Evolutionary conservation across 2,113 vertebrate species (phyloP).

Genomic region (Sander vitreus): DNA sequence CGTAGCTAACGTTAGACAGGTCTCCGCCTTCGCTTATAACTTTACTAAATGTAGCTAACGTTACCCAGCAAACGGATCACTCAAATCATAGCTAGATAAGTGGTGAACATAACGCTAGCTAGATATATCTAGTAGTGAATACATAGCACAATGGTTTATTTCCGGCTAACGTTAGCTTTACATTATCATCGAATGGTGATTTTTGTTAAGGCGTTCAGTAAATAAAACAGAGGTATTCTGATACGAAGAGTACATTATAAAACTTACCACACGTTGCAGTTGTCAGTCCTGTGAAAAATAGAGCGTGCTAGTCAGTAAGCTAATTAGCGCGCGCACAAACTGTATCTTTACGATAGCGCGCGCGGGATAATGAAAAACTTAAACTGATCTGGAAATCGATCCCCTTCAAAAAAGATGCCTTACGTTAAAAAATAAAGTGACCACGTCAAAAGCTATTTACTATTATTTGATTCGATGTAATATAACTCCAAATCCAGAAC

Average conservation of each 20-base stretch:
- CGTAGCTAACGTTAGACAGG: too few relatives aligned
- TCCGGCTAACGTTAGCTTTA: neutral
- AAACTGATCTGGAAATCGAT: neutral
- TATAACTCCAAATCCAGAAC: neutral
- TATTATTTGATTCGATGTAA: neutral
- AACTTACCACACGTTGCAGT: conserved; percentile 75
- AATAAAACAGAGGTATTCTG: neutral
- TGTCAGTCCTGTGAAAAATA: conserved; percentile 32
- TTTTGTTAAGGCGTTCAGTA: fast-evolving
- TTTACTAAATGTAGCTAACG: neutral
- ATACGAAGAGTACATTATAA: neutral
- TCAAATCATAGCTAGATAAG: too few relatives aligned
- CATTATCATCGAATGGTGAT: neutral
- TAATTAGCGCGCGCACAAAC: conserved; percentile 66
- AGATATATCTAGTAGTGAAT: neutral
- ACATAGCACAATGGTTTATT: conserved; percentile 6
- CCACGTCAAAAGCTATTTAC: neutral
- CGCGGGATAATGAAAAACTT: conserved; percentile 63
- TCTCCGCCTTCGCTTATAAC: fast-evolving
- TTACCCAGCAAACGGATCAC: neutral
- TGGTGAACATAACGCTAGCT: too few relatives aligned
- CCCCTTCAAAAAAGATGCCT: neutral
- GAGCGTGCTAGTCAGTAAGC: conserved; percentile 50
- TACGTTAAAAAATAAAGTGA: neutral
- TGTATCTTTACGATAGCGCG: conserved; percentile 56